phyloP scores from a whole-genome alignment of 2,888 invertebrate species.

The Heliconius ethilla region DNA sequence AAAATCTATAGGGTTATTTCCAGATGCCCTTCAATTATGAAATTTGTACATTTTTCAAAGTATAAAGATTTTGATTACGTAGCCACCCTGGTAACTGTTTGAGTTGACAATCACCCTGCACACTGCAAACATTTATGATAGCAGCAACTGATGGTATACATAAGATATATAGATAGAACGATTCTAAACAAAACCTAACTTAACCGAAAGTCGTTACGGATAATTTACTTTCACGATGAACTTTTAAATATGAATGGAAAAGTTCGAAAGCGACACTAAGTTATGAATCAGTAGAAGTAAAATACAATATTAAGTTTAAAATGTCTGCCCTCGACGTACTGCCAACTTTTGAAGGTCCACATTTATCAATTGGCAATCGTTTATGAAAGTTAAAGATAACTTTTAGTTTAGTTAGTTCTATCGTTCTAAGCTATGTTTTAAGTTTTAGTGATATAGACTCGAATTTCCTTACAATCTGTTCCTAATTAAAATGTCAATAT shows the following conservation, averaged over 20 bases:
- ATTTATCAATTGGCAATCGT: constrained; percentile 38
- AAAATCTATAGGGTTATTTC: too few relatives aligned
- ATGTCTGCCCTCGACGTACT: constrained; percentile 17
- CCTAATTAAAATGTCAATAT: too few relatives aligned
- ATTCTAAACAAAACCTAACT: background rate
- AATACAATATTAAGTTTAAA: constrained; percentile 29
- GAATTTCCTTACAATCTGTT: constrained; percentile 6
- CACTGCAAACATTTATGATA: background rate
- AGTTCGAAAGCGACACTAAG: constrained; percentile 23
- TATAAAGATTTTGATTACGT: too few relatives aligned
- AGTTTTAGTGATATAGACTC: background rate
- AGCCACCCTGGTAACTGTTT: too few relatives aligned
- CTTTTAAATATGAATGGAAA: constrained; percentile 15
- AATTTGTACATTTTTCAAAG: too few relatives aligned
- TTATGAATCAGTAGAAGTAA: constrained; percentile 24
- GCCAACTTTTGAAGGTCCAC: constrained; percentile 35
- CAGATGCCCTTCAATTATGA: too few relatives aligned
- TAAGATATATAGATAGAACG: background rate
- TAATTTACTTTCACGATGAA: background rate
- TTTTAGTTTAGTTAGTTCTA: constrained; percentile 9
- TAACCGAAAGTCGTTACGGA: background rate
- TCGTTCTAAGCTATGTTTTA: background rate
- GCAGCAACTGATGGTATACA: background rate
- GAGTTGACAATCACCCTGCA: too few relatives aligned
- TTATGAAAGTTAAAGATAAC: constrained; percentile 35